A percentile compares a stretch with the other conserved stretches of the same genome.
phyloP scores from a whole-genome alignment of 2,797 vertebrate species.

The Sibirionetta formosa region DNA sequence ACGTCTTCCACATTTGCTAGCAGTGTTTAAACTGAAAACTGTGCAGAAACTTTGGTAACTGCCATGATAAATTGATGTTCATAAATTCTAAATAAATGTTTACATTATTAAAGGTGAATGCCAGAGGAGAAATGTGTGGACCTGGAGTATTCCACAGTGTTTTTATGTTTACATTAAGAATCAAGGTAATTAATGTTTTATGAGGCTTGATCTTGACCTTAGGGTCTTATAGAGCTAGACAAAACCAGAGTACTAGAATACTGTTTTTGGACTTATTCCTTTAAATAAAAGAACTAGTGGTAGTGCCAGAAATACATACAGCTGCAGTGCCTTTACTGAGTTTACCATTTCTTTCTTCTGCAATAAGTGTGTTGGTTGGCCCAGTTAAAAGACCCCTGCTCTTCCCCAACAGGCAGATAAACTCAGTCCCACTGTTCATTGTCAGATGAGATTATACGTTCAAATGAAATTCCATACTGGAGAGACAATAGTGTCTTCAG shows the following conservation, averaged over 20 bases:
- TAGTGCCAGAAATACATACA: background rate
- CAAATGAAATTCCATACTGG: background rate
- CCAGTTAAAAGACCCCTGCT: background rate
- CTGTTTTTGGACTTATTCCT: background rate
- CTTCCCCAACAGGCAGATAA: background rate
- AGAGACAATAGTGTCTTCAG: background rate
- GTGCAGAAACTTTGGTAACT: background rate
- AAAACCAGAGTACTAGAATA: background rate
- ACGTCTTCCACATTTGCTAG: background rate
- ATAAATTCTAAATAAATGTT: conserved; percentile 31
- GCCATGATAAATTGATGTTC: background rate
- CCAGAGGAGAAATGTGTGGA: background rate
- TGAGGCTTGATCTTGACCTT: background rate
- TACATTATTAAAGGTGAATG: conserved; percentile 27
- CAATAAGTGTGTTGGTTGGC: background rate
- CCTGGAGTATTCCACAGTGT: background rate
- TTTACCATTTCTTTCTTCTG: background rate
- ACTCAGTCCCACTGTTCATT: background rate
- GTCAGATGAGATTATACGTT: background rate
- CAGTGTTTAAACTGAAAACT: conserved; percentile 14
- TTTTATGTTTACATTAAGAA: background rate
- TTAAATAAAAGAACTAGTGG: background rate
- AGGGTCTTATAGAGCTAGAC: background rate
- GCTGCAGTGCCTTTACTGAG: background rate
- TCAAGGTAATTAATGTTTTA: background rate